Evolutionary conservation across 2,888 invertebrate species (phyloP).

Genomic region (Melanchra persicariae): DNA sequence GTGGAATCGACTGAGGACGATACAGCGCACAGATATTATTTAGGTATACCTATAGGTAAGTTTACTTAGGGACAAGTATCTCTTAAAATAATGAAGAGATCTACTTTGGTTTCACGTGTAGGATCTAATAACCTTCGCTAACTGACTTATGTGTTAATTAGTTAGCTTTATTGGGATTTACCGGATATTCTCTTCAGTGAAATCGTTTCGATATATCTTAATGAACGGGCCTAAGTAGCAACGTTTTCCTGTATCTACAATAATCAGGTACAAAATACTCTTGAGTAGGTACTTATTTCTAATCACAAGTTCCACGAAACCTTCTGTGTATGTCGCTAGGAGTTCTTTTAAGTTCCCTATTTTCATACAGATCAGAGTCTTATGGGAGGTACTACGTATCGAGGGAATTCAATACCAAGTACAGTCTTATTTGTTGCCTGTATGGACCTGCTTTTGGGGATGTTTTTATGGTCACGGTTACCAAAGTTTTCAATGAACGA

Average conservation of each 20-base stretch:
- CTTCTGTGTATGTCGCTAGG: slow-evolving; percentile 12
- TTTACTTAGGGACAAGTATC: not conserved
- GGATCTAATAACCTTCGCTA: not conserved
- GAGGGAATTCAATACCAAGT: slow-evolving; percentile 15
- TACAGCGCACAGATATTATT: not conserved
- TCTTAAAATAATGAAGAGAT: not conserved
- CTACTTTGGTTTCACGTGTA: too few relatives aligned
- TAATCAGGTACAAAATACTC: slow-evolving; percentile 40
- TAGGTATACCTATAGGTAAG: not conserved
- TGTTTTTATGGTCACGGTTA: not conserved
- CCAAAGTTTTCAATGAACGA: not conserved
- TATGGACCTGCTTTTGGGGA: not conserved
- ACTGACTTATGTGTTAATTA: slow-evolving; percentile 13
- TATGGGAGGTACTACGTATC: not conserved
- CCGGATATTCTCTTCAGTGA: slow-evolving; percentile 18
- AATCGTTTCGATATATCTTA: slow-evolving; percentile 42
- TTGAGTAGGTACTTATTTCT: slow-evolving; percentile 10
- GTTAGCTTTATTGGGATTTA: slow-evolving; percentile 13
- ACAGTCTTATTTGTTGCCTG: not conserved
- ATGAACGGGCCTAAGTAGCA: slow-evolving; percentile 31
- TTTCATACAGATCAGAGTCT: slow-evolving; percentile 4
- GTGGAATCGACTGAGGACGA: not conserved
- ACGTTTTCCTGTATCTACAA: slow-evolving; percentile 29
- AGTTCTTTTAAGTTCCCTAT: slow-evolving; percentile 16
- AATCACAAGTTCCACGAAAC: not conserved